Evolutionary conservation across 2,113 vertebrate genomes (phyloP).

Genomic region (Rhinolophus ferrumequinum): DNA sequence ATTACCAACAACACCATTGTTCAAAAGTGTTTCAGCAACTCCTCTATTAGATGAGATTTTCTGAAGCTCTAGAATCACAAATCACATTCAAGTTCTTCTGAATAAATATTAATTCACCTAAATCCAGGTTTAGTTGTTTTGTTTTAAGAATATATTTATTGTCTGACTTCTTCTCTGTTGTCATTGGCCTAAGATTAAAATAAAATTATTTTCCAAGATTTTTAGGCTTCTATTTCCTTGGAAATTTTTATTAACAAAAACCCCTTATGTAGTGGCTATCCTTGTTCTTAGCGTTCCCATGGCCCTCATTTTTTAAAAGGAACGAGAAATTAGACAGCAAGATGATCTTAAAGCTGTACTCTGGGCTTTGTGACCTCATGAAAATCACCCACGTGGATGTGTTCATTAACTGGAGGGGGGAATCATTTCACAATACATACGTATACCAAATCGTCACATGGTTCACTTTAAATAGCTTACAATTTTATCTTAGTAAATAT

Average conservation of each 20-base stretch:
- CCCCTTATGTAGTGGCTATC: neutral
- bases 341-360: neutral
- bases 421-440: neutral
- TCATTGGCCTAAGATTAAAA: neutral
- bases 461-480: neutral
- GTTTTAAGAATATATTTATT: neutral
- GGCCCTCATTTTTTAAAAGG: neutral
- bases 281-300: neutral
- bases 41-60: neutral
- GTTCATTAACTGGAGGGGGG: neutral
- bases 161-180: neutral
- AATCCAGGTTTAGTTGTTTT: neutral
- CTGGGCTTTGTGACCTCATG: neutral
- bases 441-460: neutral
- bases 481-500: neutral
- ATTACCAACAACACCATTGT: neutral
- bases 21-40: neutral
- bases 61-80: neutral
- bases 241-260: neutral
- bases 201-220: neutral
- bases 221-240: neutral
- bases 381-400: neutral
- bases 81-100: neutral
- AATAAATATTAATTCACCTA: neutral
- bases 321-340: neutral